A percentile compares a stretch with the other conserved stretches of the same genome.
Evolutionary conservation across 1,140 invertebrate species (phyloP).

Genomic region (Macrotrachela quadricornifera): DNA sequence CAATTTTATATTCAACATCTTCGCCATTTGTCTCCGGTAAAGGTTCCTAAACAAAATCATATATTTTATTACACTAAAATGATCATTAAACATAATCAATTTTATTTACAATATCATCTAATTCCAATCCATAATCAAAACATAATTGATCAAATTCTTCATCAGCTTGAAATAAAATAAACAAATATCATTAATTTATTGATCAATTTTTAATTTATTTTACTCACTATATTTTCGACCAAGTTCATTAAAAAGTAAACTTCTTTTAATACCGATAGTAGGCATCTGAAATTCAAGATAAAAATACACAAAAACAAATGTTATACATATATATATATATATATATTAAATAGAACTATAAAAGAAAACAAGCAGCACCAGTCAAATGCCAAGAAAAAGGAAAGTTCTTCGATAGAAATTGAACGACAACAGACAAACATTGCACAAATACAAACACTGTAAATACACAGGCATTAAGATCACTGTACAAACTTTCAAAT

Average conservation of each 20-base stretch:
- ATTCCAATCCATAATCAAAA: conserved; percentile 85
- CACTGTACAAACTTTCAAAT: no score
- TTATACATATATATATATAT: no score
- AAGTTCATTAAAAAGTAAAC: conserved; percentile 1
- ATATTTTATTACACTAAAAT: background rate
- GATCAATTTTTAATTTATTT: background rate
- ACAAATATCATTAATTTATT: background rate
- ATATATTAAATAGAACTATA: no score
- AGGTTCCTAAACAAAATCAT: background rate
- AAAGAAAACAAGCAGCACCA: no score
- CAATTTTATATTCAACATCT: conserved; percentile 68
- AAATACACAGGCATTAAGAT: no score
- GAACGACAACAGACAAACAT: no score
- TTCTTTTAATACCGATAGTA: conserved; percentile 5
- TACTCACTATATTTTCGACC: conserved; percentile 6
- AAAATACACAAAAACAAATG: no score
- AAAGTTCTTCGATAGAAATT: no score
- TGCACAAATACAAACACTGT: no score
- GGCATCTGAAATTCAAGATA: background rate
- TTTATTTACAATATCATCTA: conserved; percentile 74
- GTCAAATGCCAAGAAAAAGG: no score
- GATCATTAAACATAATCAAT: conserved; percentile 1
- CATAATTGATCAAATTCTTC: conserved; percentile 84
- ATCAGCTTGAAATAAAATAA: conserved; percentile 42
- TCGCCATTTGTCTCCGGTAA: conserved; percentile 13